Conservation (phyloP, 1,140 invertebrate genomes). For the Ostrea denselamellosa region DNA sequence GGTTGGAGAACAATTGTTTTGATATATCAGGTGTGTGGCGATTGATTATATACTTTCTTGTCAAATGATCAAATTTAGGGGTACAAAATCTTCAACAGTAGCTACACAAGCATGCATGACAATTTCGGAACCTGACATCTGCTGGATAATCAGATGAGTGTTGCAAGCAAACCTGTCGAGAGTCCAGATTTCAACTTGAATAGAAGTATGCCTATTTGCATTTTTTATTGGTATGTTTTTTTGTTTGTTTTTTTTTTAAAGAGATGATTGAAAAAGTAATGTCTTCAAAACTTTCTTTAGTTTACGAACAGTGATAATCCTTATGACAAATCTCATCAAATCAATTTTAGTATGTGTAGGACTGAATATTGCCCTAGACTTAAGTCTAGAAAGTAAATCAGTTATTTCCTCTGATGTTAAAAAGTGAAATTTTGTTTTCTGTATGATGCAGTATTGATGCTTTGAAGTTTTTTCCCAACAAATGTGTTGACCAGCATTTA, state of each 20-base stretch:
- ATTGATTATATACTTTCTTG: constrained; percentile 14
- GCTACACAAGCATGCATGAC: not conserved
- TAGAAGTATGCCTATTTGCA: not conserved
- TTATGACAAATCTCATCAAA: not conserved
- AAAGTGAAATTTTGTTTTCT: not conserved
- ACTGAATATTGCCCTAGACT: not conserved
- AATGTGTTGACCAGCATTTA: not conserved
- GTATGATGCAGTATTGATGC: not conserved
- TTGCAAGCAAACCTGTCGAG: constrained; percentile 7
- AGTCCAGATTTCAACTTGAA: constrained; percentile 19
- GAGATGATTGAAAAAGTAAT: not conserved
- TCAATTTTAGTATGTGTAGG: not conserved
- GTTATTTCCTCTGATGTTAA: not conserved
- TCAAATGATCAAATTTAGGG: constrained; percentile 29
- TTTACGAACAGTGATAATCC: not conserved
- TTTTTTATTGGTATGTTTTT: not conserved
- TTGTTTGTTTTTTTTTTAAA: not conserved
- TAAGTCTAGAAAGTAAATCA: not conserved
- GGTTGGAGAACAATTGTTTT: not conserved
- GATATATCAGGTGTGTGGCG: not conserved
- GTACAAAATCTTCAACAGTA: not conserved
- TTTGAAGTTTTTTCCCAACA: not conserved
- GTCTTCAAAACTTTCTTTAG: not conserved
- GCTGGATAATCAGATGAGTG: not conserved
- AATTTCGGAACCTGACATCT: not conserved